Conservation (phyloP, 2,797 vertebrate genomes). For the Falco biarmicus region DNA sequence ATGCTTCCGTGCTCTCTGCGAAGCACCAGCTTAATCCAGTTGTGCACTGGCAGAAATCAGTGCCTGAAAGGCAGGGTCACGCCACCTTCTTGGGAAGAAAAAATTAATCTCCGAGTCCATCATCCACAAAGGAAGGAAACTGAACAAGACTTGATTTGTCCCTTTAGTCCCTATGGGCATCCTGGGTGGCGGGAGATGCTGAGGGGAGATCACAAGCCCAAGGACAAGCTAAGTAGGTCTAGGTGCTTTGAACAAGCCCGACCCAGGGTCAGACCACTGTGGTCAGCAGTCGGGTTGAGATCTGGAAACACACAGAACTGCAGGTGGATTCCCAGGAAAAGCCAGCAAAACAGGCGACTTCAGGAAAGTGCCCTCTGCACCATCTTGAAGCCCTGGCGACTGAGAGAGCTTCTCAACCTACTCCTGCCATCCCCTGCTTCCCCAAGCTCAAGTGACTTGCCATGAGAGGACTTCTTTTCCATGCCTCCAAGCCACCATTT, state of each 20-base stretch:
- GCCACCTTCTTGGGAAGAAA: background rate
- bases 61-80: background rate
- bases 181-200: background rate
- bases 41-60: background rate
- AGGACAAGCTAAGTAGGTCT: background rate
- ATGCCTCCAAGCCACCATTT: background rate
- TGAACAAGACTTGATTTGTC: background rate
- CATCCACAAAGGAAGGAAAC: background rate
- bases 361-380: background rate
- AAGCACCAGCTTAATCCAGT: accelerated
- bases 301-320: background rate
- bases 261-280: background rate
- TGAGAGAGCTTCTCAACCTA: background rate
- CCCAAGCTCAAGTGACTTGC: background rate
- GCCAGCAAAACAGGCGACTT: background rate
- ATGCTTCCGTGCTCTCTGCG: background rate
- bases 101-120: accelerated
- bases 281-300: background rate
- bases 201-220: no score
- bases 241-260: background rate
- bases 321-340: background rate
- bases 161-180: background rate
- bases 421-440: background rate
- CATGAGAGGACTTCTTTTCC: background rate
- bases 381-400: background rate